Conservation (phyloP, 2,888 invertebrate genomes). For the Chymomyza fuscimana region DNA sequence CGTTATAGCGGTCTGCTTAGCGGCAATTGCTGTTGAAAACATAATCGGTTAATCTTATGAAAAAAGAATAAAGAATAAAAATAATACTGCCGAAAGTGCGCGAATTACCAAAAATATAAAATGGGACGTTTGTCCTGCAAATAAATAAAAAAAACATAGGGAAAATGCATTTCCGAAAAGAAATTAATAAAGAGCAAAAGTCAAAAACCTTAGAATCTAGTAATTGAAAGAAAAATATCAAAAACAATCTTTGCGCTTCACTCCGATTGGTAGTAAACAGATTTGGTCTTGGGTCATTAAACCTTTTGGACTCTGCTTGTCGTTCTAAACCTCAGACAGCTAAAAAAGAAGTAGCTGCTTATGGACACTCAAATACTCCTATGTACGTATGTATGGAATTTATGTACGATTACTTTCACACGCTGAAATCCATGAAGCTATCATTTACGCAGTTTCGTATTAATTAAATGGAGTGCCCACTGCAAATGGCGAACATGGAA, state of each 20-base stretch:
- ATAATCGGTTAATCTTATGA: neutral
- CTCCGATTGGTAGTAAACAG: neutral
- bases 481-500: neutral
- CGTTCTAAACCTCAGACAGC: neutral
- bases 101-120: neutral
- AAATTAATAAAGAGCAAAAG: neutral
- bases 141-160: neutral
- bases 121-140: constrained; percentile 20
- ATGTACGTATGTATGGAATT: no score
- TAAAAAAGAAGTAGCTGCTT: neutral
- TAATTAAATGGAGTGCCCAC: no score
- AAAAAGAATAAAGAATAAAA: no score
- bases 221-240: neutral
- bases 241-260: neutral
- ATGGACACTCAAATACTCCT: no score
- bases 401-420: neutral
- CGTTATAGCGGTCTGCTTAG: neutral
- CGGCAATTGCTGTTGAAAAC: neutral
- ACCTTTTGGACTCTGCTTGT: neutral
- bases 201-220: neutral
- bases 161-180: neutral
- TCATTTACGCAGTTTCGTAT: neutral
- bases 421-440: neutral
- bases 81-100: neutral
- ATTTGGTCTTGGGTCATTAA: neutral